Percentiles rank a stretch among this genome's conserved stretches.
Conservation (phyloP, 1,140 invertebrate genomes). For the Drosophila saltans region DNA sequence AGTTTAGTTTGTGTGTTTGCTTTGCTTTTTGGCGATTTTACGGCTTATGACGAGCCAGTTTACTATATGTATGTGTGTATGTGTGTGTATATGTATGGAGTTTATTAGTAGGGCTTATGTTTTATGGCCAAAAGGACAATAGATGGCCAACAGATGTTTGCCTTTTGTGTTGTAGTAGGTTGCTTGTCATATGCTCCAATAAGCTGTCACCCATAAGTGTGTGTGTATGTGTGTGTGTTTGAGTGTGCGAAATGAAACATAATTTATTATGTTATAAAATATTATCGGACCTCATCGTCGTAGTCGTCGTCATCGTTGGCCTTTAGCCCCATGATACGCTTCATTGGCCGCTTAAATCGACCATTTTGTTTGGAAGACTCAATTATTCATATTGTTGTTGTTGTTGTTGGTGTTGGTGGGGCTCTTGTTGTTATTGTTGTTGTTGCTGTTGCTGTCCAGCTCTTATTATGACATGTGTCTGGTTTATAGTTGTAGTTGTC, state of each 20-base stretch:
- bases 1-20: constrained; percentile 68
- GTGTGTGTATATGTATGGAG: constrained; percentile 45
- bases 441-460: constrained; percentile 19
- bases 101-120: constrained; percentile 81
- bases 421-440: constrained; percentile 28
- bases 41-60: constrained; percentile 75
- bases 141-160: constrained; percentile 79
- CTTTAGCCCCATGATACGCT: constrained; percentile 37
- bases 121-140: constrained; percentile 79
- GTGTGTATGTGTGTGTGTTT: not conserved
- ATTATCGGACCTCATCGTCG: constrained; percentile 61
- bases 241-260: constrained; percentile 58
- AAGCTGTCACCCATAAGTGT: constrained; percentile 67
- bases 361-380: constrained; percentile 74
- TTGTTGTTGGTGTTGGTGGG: constrained; percentile 7
- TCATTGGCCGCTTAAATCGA: constrained; percentile 79
- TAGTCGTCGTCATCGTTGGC: not conserved
- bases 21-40: constrained; percentile 81
- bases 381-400: constrained; percentile 72
- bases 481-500: constrained; percentile 68
- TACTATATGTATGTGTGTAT: constrained; percentile 15
- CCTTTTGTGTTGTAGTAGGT: constrained; percentile 67
- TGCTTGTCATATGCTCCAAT: constrained; percentile 77
- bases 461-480: constrained; percentile 77
- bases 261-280: constrained; percentile 82